These are phyloP conservation scores for Beroe forskalii DNA, from an alignment of 37 sponge, comb jelly and placozoan species.

Conservation along the genomic window DNA sequence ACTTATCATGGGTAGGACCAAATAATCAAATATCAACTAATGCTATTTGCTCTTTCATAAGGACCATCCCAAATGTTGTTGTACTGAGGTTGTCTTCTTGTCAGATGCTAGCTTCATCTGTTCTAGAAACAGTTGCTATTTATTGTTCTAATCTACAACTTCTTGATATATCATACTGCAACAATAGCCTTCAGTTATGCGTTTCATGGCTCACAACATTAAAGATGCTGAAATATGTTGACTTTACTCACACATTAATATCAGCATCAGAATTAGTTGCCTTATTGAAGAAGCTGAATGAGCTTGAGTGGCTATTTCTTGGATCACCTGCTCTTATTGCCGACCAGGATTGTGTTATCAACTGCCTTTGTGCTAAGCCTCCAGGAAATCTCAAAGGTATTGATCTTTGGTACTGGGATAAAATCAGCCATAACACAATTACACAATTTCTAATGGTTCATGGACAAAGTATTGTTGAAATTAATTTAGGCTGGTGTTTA, in stretches of 20 bases:
- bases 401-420: conserved; percentile 59
- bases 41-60: not conserved
- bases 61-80: not conserved
- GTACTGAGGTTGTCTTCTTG: not conserved
- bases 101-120: conserved; percentile 23
- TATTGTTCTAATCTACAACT: conserved; percentile 4
- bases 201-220: conserved; percentile 26
- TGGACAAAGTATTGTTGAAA: not conserved
- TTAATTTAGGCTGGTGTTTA: conserved; percentile 27
- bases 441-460: not conserved
- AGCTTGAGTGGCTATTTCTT: conserved; percentile 1
- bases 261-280: not conserved
- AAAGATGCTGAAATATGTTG: not conserved
- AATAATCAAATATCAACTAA: conserved; percentile 40
- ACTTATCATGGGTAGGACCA: conserved; percentile 48
- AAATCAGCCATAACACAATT: not conserved
- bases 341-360: conserved; percentile 18
- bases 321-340: conserved; percentile 41
- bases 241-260: conserved; percentile 1
- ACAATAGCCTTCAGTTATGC: conserved; percentile 33
- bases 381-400: not conserved
- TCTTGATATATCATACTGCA: conserved; percentile 9
- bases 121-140: conserved; percentile 24
- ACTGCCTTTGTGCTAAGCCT: not conserved
- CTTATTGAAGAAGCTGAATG: not conserved